Conservation (phyloP, 2,113 vertebrate species). For the Sylvietta virens region DNA sequence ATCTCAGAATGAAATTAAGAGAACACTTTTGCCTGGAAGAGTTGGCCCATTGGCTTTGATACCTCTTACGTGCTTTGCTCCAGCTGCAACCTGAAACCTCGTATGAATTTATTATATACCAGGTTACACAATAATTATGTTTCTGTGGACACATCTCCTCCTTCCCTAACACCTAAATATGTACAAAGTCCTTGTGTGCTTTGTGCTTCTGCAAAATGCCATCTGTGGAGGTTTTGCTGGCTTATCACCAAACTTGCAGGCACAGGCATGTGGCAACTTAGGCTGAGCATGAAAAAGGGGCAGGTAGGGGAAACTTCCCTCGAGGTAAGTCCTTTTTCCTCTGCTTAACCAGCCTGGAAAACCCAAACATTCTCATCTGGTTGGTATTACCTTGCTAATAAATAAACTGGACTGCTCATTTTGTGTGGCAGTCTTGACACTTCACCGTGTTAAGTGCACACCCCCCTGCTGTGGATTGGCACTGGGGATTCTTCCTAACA, state of each 20-base stretch:
- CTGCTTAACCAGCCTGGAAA: neutral
- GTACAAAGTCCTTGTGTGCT: rapidly evolving
- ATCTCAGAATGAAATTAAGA: neutral
- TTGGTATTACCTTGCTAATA: neutral
- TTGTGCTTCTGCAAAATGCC: neutral
- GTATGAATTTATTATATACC: neutral
- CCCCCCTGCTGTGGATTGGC: neutral
- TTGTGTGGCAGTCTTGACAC: neutral
- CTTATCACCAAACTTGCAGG: neutral
- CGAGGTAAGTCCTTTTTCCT: neutral
- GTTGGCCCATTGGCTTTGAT: neutral
- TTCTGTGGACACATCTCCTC: neutral
- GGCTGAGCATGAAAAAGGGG: neutral
- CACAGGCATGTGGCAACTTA: neutral
- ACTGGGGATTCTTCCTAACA: neutral
- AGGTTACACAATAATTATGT: neutral
- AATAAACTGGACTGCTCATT: rapidly evolving
- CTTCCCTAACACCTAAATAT: neutral
- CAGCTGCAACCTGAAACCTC: neutral
- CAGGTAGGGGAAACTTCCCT: neutral
- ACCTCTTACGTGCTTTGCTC: neutral
- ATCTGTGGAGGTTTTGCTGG: neutral
- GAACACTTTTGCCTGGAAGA: neutral
- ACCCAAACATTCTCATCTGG: neutral
- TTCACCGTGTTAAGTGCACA: neutral